phyloP scores from a whole-genome alignment of 1,140 invertebrate species.

The Drosophila bifasciata region DNA sequence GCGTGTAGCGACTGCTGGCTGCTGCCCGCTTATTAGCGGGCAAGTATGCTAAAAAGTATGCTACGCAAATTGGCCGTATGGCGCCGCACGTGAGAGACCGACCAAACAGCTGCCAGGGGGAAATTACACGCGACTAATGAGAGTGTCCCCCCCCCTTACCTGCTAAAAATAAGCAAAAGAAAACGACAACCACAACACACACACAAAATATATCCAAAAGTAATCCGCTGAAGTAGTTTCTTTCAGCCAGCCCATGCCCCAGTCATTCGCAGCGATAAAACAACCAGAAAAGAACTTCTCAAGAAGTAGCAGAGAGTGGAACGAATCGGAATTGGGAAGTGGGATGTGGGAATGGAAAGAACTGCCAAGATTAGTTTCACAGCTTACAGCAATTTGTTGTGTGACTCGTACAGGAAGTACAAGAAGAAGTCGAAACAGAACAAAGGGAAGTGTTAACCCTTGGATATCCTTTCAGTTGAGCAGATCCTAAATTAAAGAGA shows the following conservation, averaged over 20 bases:
- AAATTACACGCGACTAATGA: conserved; percentile 52
- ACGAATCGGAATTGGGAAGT: neutral
- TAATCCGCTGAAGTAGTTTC: conserved; percentile 78
- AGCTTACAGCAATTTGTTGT: conserved; percentile 81
- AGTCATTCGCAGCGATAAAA: conserved; percentile 3
- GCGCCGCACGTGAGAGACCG: conserved; percentile 45
- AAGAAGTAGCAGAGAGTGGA: neutral
- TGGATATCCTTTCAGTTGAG: too few relatives aligned
- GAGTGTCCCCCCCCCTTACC: conserved; percentile 15
- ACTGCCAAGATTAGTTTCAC: conserved; percentile 77
- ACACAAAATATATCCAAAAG: conserved; percentile 68
- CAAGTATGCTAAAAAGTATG: conserved; percentile 33
- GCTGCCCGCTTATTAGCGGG: conserved; percentile 36
- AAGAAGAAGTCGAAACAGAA: conserved; percentile 39
- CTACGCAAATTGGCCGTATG: conserved; percentile 50
- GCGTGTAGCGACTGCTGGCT: conserved; percentile 1
- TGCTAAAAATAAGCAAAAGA: conserved; percentile 44
- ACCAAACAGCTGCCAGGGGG: neutral
- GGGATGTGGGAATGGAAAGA: conserved; percentile 10
- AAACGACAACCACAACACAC: conserved; percentile 13
- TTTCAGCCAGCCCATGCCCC: too few relatives aligned
- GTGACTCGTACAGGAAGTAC: conserved; percentile 52
- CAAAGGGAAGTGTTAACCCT: too few relatives aligned
- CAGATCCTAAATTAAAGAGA: too few relatives aligned
- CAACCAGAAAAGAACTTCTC: neutral